Evolutionary conservation across 1,140 invertebrate species (phyloP), one percentile per base, ranked within the genome.

Genomic region (Mesaphorura yosii): DNA sequence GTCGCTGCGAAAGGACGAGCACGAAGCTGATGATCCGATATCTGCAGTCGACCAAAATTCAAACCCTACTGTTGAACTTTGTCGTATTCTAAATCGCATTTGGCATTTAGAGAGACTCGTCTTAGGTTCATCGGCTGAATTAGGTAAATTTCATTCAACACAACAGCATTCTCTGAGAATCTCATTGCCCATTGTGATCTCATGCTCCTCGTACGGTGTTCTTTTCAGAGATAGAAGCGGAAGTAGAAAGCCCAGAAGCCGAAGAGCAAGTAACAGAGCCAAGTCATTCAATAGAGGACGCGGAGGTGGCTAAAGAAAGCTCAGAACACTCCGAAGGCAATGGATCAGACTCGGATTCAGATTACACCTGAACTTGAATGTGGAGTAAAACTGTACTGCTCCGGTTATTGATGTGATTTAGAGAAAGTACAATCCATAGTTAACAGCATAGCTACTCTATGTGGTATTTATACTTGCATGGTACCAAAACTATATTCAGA

Each of bases 101-200:
- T 59, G 60, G 59, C 46, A 64, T 66, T 54, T 69, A 65, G 23
- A 66, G 66, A 61, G 59, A 67, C 41, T 58, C 61, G 1, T 73
- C 68, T 55, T 53, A 61, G 27, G 59, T 62, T 22, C 56, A 71
- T 34, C 69, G 70, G 58, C 7, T 31, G 14, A 15, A 15, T 14
- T 52, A 15, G 22, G 15, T 34, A 31, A 5, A 46, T 46, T 46
- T 37, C 29, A 28, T 27, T 15, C 22, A 40, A 50, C 6, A 7
- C 7, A 12, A n/a, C 34, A 42, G 1, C 20, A 59, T 52, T 59
- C 28, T n/a, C 51, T 31, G 52, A 59, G 20, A 48, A 54, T 19
- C 45, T 59, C 14, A 45, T 59, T 7, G 3, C 39, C 0, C 42
- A 46, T 48, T 59, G 26, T 53, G 52, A 14, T 48, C 54, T 47